A percentile compares a stretch with the other conserved stretches of the same genome.
Evolutionary conservation across 2,888 invertebrate species (phyloP).

Genomic region (Ichneumon xanthorius): DNA sequence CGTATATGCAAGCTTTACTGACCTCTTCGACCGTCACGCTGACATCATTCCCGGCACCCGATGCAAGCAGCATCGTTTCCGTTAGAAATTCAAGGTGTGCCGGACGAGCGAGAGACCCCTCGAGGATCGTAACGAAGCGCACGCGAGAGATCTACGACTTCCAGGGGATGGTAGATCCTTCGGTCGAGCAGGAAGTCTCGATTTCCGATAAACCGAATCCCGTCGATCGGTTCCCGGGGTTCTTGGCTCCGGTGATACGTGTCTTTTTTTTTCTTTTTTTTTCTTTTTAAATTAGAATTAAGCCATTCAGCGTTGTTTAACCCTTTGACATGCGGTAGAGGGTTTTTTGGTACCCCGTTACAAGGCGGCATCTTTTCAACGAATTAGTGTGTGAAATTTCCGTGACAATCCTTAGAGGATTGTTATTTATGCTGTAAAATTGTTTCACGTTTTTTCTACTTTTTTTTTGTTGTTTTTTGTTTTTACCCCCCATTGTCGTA

Average conservation of each 20-base stretch:
- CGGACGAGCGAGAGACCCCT: conserved; percentile 25
- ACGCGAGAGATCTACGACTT: conserved; percentile 30
- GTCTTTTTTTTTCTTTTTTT: no score
- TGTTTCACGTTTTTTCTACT: background rate
- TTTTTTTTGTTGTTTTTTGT: no score
- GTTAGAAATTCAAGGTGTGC: conserved; percentile 66
- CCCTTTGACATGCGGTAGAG: no score
- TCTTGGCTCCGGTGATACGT: no score
- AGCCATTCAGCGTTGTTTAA: no score
- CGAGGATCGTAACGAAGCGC: conserved; percentile 26
- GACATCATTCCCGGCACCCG: conserved; percentile 58
- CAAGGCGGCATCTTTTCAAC: no score
- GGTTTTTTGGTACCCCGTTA: no score
- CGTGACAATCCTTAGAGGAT: background rate
- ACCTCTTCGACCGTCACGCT: conserved; percentile 62
- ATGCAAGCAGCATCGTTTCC: conserved; percentile 48
- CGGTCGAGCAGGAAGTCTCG: conserved; percentile 30
- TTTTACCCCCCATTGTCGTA: background rate
- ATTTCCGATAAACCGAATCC: conserved; percentile 12
- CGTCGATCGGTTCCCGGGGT: background rate
- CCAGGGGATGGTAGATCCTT: conserved; percentile 47
- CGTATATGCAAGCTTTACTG: conserved; percentile 62
- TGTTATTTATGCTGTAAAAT: background rate
- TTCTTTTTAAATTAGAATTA: no score
- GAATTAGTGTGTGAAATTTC: no score